A percentile compares a stretch with the other conserved stretches of the same genome.
Evolutionary conservation across 2,797 vertebrate species (phyloP).

Genomic region (Taenioides sp.): DNA sequence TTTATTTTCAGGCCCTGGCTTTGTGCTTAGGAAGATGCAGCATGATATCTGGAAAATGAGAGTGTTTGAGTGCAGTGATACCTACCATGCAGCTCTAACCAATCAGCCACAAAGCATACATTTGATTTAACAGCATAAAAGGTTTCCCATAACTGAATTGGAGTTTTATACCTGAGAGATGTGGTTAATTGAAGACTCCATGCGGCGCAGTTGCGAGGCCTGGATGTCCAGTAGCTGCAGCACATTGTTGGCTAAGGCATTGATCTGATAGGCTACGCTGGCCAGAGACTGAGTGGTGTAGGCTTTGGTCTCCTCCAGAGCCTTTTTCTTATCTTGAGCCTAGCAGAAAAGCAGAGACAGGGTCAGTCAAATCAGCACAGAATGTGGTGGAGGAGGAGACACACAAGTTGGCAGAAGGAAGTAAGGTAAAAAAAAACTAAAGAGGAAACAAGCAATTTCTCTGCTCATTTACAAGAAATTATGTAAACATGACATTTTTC

Average conservation of each 20-base stretch:
- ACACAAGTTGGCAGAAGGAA: constrained; percentile 31
- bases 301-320: constrained; percentile 98
- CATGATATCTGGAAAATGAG: not conserved
- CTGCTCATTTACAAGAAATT: constrained; percentile 21
- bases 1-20: not conserved
- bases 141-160: not conserved
- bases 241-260: constrained; percentile 99
- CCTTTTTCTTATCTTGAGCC: constrained; percentile 98
- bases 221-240: constrained; percentile 98
- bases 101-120: not conserved
- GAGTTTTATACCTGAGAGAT: constrained; percentile 85
- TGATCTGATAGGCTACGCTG: constrained; percentile 99
- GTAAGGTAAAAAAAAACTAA: constrained; percentile 15
- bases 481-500: not conserved
- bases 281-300: constrained; percentile 98
- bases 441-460: constrained; percentile 34
- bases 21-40: not conserved
- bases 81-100: not conserved
- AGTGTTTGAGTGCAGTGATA: too few species aligned
- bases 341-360: constrained; percentile 30
- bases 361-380: constrained; percentile 28
- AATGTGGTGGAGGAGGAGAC: constrained; percentile 40
- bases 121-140: not conserved
- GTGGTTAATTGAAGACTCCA: constrained; percentile 99
- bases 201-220: constrained; percentile 95